phyloP scores from a whole-genome alignment of 2,113 vertebrate genomes.

The Pithys albifrons region DNA sequence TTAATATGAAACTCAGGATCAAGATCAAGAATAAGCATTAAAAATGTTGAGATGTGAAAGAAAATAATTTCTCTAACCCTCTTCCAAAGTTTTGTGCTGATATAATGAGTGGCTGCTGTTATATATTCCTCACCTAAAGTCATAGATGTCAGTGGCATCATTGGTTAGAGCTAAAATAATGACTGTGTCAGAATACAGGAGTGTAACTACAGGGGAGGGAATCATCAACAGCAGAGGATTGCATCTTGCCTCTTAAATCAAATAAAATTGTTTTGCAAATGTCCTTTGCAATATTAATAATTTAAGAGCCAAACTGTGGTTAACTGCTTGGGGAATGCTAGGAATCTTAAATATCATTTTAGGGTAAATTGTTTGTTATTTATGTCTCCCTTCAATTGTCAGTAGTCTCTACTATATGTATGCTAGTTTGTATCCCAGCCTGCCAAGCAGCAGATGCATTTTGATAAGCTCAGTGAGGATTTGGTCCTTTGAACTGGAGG shows the following conservation, averaged over 20 bases:
- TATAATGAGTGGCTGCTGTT: neutral
- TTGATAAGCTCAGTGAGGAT: neutral
- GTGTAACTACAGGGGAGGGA: neutral
- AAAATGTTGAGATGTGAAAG: neutral
- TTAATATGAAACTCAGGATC: neutral
- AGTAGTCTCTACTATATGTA: neutral
- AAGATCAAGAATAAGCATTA: neutral
- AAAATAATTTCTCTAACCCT: neutral
- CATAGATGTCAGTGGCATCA: neutral
- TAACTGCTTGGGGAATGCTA: neutral
- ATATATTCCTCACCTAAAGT: neutral
- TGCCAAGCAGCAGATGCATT: neutral
- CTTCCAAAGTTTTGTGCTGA: neutral
- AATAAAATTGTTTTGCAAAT: neutral
- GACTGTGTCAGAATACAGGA: neutral
- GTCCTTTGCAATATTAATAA: constrained; percentile 10
- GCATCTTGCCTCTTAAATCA: constrained; percentile 4
- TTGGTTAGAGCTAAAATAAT: neutral
- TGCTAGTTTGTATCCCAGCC: neutral
- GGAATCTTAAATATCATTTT: neutral
- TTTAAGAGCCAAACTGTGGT: neutral
- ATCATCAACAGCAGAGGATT: neutral
- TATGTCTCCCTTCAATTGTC: neutral
- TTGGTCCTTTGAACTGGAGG: neutral
- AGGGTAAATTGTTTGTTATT: neutral